phyloP scores from a whole-genome alignment of 2,888 invertebrate genomes.

The Synergus japonicus region DNA sequence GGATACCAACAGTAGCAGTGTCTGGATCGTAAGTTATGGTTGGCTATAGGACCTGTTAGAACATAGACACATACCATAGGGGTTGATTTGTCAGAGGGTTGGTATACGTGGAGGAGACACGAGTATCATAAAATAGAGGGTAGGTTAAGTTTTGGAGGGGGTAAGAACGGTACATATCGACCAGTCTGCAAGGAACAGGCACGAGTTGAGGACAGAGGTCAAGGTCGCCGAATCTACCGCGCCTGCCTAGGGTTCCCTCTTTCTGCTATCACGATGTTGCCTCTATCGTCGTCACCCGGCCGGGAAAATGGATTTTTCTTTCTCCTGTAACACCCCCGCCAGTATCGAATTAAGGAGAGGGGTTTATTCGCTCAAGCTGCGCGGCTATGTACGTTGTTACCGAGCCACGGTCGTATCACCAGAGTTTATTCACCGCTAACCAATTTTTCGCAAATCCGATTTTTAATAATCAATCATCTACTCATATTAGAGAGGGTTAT shows the following conservation, averaged over 20 bases:
- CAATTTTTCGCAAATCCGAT: neutral
- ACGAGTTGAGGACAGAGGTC: slow-evolving; percentile 73
- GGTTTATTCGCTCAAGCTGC: slow-evolving; percentile 27
- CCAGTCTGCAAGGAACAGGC: slow-evolving; percentile 70
- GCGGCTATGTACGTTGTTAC: neutral
- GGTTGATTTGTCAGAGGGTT: neutral
- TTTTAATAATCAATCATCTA: no score
- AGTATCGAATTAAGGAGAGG: slow-evolving; percentile 49
- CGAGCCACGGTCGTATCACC: slow-evolving; percentile 18
- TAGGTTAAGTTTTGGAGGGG: slow-evolving; percentile 50
- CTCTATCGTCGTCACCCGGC: slow-evolving; percentile 38
- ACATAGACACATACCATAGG: neutral
- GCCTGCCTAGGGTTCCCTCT: slow-evolving; percentile 59
- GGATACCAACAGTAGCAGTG: slow-evolving; percentile 5
- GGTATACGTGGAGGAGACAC: neutral
- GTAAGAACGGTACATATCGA: slow-evolving; percentile 68
- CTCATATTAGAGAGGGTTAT: no score
- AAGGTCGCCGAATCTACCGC: slow-evolving; percentile 72
- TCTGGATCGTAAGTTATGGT: neutral
- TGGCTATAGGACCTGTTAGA: no score
- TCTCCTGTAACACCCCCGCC: slow-evolving; percentile 35
- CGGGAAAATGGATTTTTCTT: slow-evolving; percentile 38
- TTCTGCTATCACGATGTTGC: slow-evolving; percentile 44
- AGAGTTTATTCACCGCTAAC: neutral
- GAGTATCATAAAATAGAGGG: slow-evolving; percentile 38